These are phyloP conservation scores for Macrotis lagotis DNA, from an alignment of 2,113 vertebrate genomes.

Conservation along the genomic window DNA sequence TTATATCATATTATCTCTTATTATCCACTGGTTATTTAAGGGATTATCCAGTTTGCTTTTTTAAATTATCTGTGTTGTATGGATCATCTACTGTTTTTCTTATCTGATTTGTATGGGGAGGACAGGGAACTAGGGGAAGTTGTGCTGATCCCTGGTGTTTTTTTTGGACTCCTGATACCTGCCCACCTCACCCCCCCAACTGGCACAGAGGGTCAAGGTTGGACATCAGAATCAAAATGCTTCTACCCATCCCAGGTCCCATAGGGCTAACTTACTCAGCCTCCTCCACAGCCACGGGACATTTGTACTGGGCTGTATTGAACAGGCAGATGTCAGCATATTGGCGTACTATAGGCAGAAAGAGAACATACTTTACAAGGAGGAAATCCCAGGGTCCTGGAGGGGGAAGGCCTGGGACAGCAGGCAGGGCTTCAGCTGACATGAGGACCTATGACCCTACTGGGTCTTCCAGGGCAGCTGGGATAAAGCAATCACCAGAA, in stretches of 20 bases:
- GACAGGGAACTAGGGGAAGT: neutral
- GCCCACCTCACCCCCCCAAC: neutral
- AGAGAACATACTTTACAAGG: neutral
- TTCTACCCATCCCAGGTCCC: neutral
- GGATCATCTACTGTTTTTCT: neutral
- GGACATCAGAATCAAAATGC: neutral
- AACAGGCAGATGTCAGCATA: constrained; percentile 98
- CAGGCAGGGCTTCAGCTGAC: neutral
- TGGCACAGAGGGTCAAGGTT: neutral
- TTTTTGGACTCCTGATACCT: neutral
- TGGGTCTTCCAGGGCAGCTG: too few species aligned
- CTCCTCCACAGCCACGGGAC: constrained; percentile 94
- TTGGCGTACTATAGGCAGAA: constrained; percentile 89
- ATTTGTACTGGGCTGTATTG: constrained; percentile 99
- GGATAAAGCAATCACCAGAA: neutral
- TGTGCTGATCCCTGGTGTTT: neutral
- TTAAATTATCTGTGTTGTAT: neutral
- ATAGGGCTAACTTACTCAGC: constrained; percentile 89
- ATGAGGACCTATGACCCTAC: too few species aligned
- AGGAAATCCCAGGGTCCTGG: neutral
- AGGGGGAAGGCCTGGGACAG: neutral
- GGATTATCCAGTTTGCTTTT: neutral
- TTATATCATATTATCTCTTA: neutral
- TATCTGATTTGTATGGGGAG: neutral
- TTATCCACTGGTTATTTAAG: neutral